These are phyloP conservation scores for Cochlearius cochlearius DNA, from an alignment of 2,113 vertebrate species.

Conservation along the genomic window DNA sequence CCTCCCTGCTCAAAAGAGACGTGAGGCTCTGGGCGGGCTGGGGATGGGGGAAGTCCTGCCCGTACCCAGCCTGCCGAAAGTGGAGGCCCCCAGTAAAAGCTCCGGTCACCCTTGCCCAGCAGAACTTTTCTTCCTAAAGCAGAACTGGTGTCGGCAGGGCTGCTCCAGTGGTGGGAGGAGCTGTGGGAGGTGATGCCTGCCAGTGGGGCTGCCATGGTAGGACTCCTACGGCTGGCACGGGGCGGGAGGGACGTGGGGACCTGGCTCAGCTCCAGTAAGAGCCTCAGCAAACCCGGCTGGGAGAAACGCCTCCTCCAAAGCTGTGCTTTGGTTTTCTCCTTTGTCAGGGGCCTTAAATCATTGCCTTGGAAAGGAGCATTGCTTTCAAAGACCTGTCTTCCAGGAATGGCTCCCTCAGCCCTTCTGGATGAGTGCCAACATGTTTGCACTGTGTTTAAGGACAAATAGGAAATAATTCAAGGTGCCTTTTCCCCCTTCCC, in stretches of 20 bases:
- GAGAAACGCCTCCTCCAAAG: background rate
- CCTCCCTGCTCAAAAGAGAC: fast-evolving
- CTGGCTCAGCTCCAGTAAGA: background rate
- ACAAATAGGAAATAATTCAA: slow-evolving; percentile 38
- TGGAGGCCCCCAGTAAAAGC: background rate
- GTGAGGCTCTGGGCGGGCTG: background rate
- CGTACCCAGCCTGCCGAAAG: background rate
- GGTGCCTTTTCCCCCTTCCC: background rate
- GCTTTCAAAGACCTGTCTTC: slow-evolving; percentile 28
- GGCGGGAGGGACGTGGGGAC: background rate
- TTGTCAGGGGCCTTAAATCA: background rate
- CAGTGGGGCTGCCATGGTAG: background rate
- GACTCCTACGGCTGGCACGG: fast-evolving
- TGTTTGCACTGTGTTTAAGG: slow-evolving; percentile 7
- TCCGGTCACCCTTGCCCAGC: background rate
- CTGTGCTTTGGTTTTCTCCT: background rate
- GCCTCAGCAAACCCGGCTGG: background rate
- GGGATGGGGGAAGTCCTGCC: fast-evolving
- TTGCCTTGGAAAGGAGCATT: background rate
- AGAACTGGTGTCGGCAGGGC: background rate
- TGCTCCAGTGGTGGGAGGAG: fast-evolving
- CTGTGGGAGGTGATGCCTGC: background rate
- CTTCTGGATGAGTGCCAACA: background rate
- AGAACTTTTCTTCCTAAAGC: too few species aligned
- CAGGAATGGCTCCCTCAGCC: slow-evolving; percentile 26